A percentile compares a stretch with the other conserved stretches of the same genome.
Evolutionary conservation across 2,888 invertebrate species (phyloP).

Genomic region (Drosophila sordidula): DNA sequence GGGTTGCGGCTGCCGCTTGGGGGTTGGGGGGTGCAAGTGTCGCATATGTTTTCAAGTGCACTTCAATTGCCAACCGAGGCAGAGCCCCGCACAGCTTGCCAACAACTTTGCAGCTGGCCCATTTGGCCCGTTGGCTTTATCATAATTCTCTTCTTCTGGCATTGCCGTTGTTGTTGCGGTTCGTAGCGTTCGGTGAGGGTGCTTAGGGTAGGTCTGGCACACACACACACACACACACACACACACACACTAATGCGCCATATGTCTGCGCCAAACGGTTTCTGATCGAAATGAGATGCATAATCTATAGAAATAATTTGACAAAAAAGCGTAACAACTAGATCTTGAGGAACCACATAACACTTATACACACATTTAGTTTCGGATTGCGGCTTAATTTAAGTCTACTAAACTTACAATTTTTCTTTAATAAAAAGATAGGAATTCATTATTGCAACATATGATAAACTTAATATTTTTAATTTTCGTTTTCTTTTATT

Average conservation of each 20-base stretch:
- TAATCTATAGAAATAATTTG: too few species aligned
- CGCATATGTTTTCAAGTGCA: conserved; percentile 81
- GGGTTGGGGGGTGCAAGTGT: conserved; percentile 59
- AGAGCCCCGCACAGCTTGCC: conserved; percentile 15
- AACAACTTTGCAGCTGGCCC: conserved; percentile 44
- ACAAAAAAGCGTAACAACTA: background rate
- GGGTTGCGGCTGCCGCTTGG: conserved; percentile 7
- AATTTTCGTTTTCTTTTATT: background rate
- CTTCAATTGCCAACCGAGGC: conserved; percentile 69
- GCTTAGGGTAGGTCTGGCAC: conserved; percentile 50
- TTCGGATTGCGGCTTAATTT: too few species aligned
- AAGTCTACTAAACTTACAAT: too few species aligned
- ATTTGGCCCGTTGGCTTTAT: conserved; percentile 28
- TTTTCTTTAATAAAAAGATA: too few species aligned
- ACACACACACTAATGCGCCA: conserved; percentile 10
- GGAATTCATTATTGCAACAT: too few species aligned
- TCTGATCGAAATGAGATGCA: conserved; percentile 11
- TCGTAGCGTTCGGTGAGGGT: conserved; percentile 35
- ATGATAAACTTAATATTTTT: too few species aligned
- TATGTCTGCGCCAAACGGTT: conserved; percentile 25
- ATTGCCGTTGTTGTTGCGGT: conserved; percentile 30
- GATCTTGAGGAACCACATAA: background rate
- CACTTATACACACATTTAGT: background rate
- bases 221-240: conserved; percentile 4
- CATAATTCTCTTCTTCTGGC: conserved; percentile 17